These are phyloP conservation scores for Trichosurus vulpecula DNA, from an alignment of 2,797 vertebrate species.

Conservation along the genomic window DNA sequence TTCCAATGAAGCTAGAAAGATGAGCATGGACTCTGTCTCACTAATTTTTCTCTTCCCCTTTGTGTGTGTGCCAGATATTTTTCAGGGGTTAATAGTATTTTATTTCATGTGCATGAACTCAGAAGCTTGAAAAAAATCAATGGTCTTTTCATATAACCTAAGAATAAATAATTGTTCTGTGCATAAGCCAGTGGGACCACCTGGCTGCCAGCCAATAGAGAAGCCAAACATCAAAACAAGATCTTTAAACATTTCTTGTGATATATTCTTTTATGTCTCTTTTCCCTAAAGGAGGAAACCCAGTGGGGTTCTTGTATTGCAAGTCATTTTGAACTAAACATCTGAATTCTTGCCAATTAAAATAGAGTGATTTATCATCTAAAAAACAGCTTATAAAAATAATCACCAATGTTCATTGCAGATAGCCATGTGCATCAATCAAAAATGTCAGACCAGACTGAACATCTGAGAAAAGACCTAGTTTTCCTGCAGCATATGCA, in stretches of 20 bases:
- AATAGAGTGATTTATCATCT: neutral
- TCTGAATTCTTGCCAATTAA: neutral
- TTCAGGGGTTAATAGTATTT: neutral
- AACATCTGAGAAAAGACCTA: neutral
- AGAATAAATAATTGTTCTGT: neutral
- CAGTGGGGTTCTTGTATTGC: neutral
- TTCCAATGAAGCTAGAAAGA: neutral
- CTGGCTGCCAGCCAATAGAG: neutral
- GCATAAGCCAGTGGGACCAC: neutral
- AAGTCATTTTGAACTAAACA: slow-evolving; percentile 21
- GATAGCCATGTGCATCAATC: neutral
- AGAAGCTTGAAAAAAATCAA: slow-evolving; percentile 2
- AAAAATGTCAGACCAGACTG: neutral
- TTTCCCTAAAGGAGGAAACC: neutral
- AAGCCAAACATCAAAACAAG: neutral
- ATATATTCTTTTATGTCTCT: neutral
- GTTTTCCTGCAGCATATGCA: neutral
- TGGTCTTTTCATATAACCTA: neutral
- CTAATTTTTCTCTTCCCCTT: neutral
- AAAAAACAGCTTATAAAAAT: neutral
- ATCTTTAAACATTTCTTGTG: neutral
- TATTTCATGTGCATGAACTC: neutral
- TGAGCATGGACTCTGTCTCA: neutral
- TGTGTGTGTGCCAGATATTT: neutral
- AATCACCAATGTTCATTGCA: neutral